Conservation (phyloP, 2,888 invertebrate species). For the Apantesis nais region DNA sequence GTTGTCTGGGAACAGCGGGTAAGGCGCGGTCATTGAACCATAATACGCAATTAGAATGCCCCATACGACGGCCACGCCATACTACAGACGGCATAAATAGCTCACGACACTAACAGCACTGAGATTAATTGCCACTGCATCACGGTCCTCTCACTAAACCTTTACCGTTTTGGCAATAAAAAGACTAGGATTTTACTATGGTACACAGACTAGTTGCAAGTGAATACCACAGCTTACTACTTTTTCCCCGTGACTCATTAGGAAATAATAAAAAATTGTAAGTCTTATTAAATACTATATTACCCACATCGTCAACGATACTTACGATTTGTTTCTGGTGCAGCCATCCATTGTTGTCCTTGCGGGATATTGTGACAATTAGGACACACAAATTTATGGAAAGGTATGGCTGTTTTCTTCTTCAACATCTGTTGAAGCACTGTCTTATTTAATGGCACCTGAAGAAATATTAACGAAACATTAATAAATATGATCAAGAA, state of each 20-base stretch:
- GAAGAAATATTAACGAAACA: constrained; percentile 24
- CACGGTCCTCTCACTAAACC: constrained; percentile 50
- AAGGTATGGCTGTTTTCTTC: constrained; percentile 93
- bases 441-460: constrained; percentile 91
- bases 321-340: constrained; percentile 88
- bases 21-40: constrained; percentile 78
- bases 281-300: not conserved
- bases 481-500: not conserved
- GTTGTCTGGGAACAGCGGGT: constrained; percentile 65
- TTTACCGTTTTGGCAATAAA: constrained; percentile 52
- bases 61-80: constrained; percentile 75
- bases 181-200: constrained; percentile 28
- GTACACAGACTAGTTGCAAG: constrained; percentile 21
- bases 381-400: constrained; percentile 95
- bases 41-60: constrained; percentile 84
- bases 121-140: constrained; percentile 75
- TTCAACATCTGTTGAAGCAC: constrained; percentile 90
- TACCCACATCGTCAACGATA: constrained; percentile 11
- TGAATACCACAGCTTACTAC: constrained; percentile 2
- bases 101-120: constrained; percentile 68
- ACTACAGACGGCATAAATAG: constrained; percentile 79
- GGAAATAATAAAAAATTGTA: too few species aligned
- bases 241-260: not conserved
- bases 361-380: constrained; percentile 95
- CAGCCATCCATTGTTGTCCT: constrained; percentile 93